Percentiles rank a stretch among this genome's conserved stretches.
phyloP scores from a whole-genome alignment of 2,797 vertebrate genomes.

The Sebastes matsubarae region DNA sequence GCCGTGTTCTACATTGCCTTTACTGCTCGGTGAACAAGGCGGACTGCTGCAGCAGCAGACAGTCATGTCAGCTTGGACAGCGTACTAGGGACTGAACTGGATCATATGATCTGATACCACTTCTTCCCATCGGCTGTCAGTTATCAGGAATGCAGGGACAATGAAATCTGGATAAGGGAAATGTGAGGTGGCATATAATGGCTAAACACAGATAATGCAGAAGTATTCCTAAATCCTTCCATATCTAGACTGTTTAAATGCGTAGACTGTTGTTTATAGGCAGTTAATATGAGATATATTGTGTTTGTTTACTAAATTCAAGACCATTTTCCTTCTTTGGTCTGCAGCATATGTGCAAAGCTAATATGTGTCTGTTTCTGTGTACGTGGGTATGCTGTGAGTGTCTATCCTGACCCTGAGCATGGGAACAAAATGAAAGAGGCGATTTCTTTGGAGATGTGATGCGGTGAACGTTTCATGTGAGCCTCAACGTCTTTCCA shows the following conservation, averaged over 20 bases:
- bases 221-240: not conserved
- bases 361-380: not conserved
- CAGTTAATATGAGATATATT: not conserved
- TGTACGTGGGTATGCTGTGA: not conserved
- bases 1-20: conserved; percentile 61
- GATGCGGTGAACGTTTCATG: conserved; percentile 67
- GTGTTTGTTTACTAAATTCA: not conserved
- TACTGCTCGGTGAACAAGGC: conserved; percentile 58
- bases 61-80: conserved; percentile 57
- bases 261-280: not conserved
- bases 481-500: conserved; percentile 74
- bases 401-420: conserved; percentile 40
- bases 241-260: not conserved
- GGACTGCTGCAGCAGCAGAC: conserved; percentile 52
- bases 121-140: conserved; percentile 36
- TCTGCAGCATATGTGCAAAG: not conserved
- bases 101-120: conserved; percentile 47
- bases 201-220: not conserved
- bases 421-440: conserved; percentile 20
- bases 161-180: conserved; percentile 6
- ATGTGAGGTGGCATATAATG: not conserved
- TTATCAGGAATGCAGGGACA: conserved; percentile 21
- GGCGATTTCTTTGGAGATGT: conserved; percentile 62
- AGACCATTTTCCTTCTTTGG: not conserved
- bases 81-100: conserved; percentile 24